Evolutionary conservation across 2,113 vertebrate species (phyloP).

Genomic region (Cynopterus brachyotis): DNA sequence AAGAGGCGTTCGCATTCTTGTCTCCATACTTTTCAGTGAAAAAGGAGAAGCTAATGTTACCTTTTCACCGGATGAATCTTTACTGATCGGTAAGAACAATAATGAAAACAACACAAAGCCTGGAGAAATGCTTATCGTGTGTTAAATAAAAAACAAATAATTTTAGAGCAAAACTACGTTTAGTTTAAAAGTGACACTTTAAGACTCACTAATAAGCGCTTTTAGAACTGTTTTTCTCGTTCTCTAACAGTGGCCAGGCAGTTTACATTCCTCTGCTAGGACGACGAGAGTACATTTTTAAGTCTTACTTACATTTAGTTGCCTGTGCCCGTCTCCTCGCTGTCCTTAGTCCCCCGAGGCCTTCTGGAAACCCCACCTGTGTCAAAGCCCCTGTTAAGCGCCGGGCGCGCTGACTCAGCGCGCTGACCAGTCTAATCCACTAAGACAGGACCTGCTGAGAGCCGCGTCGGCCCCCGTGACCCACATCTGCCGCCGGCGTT

Average conservation of each 20-base stretch:
- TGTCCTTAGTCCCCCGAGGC: not conserved
- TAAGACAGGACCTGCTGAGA: slow-evolving; percentile 93
- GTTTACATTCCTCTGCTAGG: not conserved
- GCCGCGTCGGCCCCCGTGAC: slow-evolving; percentile 86
- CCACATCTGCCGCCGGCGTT: slow-evolving; percentile 80
- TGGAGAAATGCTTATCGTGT: not conserved
- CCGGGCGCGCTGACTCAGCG: slow-evolving; percentile 88
- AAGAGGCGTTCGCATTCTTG: not conserved
- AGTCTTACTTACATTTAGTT: slow-evolving; percentile 50
- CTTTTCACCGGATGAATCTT: not conserved
- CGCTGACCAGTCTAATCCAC: slow-evolving; percentile 88
- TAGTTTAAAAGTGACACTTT: not conserved
- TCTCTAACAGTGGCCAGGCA: not conserved
- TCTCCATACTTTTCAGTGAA: not conserved
- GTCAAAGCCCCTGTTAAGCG: slow-evolving; percentile 89
- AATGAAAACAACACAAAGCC: not conserved
- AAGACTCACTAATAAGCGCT: not conserved
- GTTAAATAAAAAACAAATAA: not conserved
- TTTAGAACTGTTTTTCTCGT: not conserved
- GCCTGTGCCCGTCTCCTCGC: slow-evolving; percentile 18
- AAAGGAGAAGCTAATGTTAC: not conserved
- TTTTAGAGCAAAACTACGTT: not conserved
- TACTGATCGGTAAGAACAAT: not conserved
- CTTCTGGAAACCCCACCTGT: slow-evolving; percentile 52
- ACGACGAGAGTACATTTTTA: not conserved